Conservation (phyloP, 2,113 vertebrate species). For the Sitta europaea region DNA sequence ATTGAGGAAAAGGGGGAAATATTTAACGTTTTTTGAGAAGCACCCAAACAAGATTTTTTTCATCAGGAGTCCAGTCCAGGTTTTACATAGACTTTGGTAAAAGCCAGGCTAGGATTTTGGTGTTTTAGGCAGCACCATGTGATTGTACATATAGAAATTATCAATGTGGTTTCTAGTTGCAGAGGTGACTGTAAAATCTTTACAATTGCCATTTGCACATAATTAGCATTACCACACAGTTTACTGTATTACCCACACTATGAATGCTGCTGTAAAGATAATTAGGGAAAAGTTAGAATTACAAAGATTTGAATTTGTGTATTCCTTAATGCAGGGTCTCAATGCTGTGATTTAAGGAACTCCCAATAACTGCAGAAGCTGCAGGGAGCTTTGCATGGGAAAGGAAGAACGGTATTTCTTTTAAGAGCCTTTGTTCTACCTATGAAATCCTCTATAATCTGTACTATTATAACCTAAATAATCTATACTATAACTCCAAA, state of each 20-base stretch:
- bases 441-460: background rate
- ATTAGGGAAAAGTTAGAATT: background rate
- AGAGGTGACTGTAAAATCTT: conserved; percentile 11
- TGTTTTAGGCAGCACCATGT: background rate
- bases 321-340: background rate
- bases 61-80: background rate
- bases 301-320: background rate
- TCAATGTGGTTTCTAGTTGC: background rate
- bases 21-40: background rate
- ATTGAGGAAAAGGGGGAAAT: background rate
- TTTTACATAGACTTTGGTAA: background rate
- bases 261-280: conserved; percentile 4
- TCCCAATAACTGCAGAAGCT: background rate
- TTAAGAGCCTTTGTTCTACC: background rate
- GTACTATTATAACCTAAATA: background rate
- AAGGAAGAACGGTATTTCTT: background rate
- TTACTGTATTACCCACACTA: background rate
- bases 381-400: background rate
- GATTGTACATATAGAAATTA: background rate
- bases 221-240: background rate
- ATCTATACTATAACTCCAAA: background rate
- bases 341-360: background rate
- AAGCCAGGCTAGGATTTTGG: background rate
- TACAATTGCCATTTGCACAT: background rate
- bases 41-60: background rate